Base-by-base conservation (phyloP, 2,888 invertebrate genomes). In the Lysandra bellargus region DNA sequence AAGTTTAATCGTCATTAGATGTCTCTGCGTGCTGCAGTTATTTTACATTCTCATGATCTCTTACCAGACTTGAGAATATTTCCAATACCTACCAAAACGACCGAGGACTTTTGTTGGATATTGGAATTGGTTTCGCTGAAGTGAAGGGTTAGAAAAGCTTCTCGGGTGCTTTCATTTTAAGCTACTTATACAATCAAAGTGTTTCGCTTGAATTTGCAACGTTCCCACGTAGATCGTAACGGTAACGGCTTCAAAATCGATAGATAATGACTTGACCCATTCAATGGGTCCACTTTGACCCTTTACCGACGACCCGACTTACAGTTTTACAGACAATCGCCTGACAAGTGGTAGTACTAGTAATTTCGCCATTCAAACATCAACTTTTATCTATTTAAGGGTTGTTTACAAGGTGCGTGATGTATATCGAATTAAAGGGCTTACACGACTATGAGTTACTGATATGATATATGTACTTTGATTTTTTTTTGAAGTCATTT, bases 261-360 rank as follows among this genome's bases (percentile, higher is more conserved):
- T 80, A 82, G 82, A 83, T 84, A 84, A 83, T 83, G 83, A 81
- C 81, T 80, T 78, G 79, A 80, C 64, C 80, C 81, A 81, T 81
- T 82, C 64, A 64, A 78, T 79, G 78, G 74, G 79, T 23, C 75
- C 44, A 81, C 80, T 80, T 82, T 81, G 82, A 82, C 84, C 84
- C 84, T 82, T 82, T 80, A 72, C 75, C 69, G 84, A 83, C 83
- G 87, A 75, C 49, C 86, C 84, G 84, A 83, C 85, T 82, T 82
- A 60, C 78, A 79, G 69, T 69, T 80, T 69, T 78, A 72, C 78
- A 30, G 57, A 80, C 76, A 79, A 73, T 75, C 49, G 73, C 57
- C 77, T 81, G 74, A 74, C 60, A 82, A 82, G 81, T 83, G 88
- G 88, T 85, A 91, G 88, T 91, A 90, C 88, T 86, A 87, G 90